phyloP scores from a whole-genome alignment of 2,888 invertebrate genomes.

The Amblyteles armatorius region DNA sequence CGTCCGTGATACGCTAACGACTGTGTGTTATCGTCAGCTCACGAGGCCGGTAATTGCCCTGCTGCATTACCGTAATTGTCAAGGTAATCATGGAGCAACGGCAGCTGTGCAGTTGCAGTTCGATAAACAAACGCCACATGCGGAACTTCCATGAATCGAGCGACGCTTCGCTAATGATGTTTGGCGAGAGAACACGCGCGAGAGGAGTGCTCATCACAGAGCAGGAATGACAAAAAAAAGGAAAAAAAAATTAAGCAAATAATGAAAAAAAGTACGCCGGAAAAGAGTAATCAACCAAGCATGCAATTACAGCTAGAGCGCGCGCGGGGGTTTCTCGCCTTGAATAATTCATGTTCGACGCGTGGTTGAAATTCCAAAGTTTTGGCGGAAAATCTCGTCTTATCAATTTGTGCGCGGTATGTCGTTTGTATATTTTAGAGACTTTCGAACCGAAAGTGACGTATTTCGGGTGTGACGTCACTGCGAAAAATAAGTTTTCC shows the following conservation, averaged over 20 bases:
- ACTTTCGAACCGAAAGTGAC: neutral
- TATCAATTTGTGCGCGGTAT: slow-evolving; percentile 30
- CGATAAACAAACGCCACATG: slow-evolving; percentile 13
- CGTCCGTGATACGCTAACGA: no score
- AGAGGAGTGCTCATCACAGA: slow-evolving; percentile 6
- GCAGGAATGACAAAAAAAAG: slow-evolving; percentile 8
- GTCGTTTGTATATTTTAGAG: neutral
- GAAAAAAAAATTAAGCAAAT: neutral
- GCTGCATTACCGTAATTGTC: neutral
- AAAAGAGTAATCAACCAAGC: slow-evolving; percentile 59
- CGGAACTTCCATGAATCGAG: slow-evolving; percentile 18
- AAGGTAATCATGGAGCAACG: neutral
- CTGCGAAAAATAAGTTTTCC: neutral
- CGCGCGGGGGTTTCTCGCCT: neutral
- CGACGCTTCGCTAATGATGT: slow-evolving; percentile 51
- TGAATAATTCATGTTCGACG: neutral
- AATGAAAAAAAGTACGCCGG: slow-evolving; percentile 10
- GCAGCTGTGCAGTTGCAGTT: neutral
- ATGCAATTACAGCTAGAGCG: slow-evolving; percentile 33
- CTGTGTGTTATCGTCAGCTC: neutral
- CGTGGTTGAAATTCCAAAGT: neutral
- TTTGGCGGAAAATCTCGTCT: neutral
- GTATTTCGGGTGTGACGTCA: neutral
- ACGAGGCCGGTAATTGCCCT: neutral
- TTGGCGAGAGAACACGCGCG: slow-evolving; percentile 52